Conservation (phyloP, 2,888 invertebrate genomes). For the Eupithecia centaureata region DNA sequence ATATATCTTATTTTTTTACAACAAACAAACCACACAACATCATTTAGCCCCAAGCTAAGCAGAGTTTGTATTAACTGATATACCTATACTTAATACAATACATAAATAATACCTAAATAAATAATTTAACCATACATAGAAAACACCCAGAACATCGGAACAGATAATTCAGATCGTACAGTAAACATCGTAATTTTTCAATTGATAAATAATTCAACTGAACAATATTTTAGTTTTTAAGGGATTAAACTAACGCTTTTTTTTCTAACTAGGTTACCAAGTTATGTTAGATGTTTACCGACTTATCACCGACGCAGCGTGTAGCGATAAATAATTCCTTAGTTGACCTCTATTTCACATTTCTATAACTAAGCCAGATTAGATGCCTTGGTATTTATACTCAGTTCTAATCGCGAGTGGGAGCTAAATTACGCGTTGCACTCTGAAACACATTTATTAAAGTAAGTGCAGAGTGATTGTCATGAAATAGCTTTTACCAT, state of each 20-base stretch:
- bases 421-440: constrained; percentile 13
- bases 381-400: constrained; percentile 29
- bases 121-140: too few relatives aligned
- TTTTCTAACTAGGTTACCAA: not conserved
- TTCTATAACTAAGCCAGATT: constrained; percentile 13
- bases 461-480: not conserved
- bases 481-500: not conserved
- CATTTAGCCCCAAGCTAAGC: too few relatives aligned
- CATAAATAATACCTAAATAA: too few relatives aligned
- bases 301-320: not conserved
- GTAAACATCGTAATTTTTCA: not conserved
- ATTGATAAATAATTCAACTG: not conserved
- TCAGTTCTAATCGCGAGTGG: constrained; percentile 8
- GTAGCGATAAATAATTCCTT: not conserved
- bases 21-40: too few relatives aligned
- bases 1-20: too few relatives aligned
- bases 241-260: not conserved
- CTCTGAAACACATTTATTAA: constrained; percentile 8
- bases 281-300: not conserved
- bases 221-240: not conserved
- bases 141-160: too few relatives aligned
- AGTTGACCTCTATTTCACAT: constrained; percentile 33
- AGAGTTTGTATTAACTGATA: too few relatives aligned
- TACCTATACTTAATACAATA: too few relatives aligned
- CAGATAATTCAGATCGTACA: too few relatives aligned